A percentile compares a stretch with the other conserved stretches of the same genome.
phyloP scores from a whole-genome alignment of 2,797 vertebrate genomes.

The Halcyon smyrnensis region DNA sequence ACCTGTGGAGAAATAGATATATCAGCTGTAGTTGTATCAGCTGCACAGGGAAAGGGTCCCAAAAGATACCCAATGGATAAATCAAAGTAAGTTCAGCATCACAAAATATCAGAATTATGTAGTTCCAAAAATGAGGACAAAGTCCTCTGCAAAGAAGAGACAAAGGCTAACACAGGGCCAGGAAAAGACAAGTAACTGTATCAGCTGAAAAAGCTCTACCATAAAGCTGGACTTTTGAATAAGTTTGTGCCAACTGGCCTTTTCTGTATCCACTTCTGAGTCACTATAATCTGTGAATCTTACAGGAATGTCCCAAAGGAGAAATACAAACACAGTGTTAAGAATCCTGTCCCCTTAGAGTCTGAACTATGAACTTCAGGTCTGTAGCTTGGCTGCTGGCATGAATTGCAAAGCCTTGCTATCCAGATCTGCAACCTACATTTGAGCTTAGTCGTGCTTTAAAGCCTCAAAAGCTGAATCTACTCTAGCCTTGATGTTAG shows the following conservation, averaged over 20 bases:
- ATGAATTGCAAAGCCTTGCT: neutral
- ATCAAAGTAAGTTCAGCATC: neutral
- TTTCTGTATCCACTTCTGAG: neutral
- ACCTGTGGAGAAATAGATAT: neutral
- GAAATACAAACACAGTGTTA: fast-evolving
- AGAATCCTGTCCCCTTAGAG: neutral
- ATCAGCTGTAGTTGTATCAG: neutral
- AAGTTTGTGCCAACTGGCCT: neutral
- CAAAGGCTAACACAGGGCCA: neutral
- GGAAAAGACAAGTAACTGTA: neutral
- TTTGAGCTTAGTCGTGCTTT: neutral
- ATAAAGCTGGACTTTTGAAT: neutral
- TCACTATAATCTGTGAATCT: neutral
- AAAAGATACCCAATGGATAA: neutral
- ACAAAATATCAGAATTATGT: neutral
- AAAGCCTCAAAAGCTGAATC: neutral
- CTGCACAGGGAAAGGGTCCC: neutral
- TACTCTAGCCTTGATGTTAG: neutral
- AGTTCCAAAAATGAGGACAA: neutral
- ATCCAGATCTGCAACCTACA: neutral
- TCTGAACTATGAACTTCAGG: neutral
- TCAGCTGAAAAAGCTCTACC: neutral
- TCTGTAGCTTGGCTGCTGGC: neutral
- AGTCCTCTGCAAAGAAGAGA: neutral
- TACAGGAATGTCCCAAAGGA: neutral